Conservation (phyloP, 2,797 vertebrate genomes). For the Crenuchus spilurus region DNA sequence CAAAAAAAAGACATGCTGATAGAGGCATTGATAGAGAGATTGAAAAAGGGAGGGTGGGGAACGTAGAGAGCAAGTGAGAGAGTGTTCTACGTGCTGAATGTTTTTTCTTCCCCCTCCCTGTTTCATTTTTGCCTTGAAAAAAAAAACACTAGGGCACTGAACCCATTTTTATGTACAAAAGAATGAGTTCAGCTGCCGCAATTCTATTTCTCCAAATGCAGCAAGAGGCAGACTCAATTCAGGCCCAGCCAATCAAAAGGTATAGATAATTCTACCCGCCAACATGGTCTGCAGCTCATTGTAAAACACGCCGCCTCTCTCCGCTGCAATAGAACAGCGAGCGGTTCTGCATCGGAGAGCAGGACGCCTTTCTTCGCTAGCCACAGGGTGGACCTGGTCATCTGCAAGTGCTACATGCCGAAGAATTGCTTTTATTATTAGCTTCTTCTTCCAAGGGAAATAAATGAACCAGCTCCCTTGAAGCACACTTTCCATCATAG, state of each 20-base stretch:
- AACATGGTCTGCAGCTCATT: constrained; percentile 24
- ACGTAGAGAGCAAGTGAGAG: constrained; percentile 14
- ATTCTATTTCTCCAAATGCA: constrained; percentile 45
- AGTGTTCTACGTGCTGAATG: not conserved
- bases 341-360: not conserved
- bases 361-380: not conserved
- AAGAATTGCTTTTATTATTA: constrained; percentile 24
- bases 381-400: constrained; percentile 6
- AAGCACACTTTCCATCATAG: not conserved
- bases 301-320: constrained; percentile 25
- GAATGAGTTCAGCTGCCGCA: constrained; percentile 62
- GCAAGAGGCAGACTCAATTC: constrained; percentile 52
- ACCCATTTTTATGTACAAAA: constrained; percentile 65
- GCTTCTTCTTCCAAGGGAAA: constrained; percentile 8
- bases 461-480: not conserved
- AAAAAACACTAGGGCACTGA: constrained; percentile 58
- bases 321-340: constrained; percentile 18
- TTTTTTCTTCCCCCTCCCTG: not conserved
- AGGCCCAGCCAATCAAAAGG: constrained; percentile 41
- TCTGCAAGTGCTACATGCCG: not conserved
- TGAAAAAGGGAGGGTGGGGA: constrained; percentile 28
- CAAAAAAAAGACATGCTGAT: constrained; percentile 53
- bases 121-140: constrained; percentile 30
- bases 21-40: constrained; percentile 56
- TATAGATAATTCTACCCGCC: constrained; percentile 37